These are phyloP conservation scores for Luehdorfia chinensis DNA, from an alignment of 1,140 invertebrate genomes.

Conservation along the genomic window DNA sequence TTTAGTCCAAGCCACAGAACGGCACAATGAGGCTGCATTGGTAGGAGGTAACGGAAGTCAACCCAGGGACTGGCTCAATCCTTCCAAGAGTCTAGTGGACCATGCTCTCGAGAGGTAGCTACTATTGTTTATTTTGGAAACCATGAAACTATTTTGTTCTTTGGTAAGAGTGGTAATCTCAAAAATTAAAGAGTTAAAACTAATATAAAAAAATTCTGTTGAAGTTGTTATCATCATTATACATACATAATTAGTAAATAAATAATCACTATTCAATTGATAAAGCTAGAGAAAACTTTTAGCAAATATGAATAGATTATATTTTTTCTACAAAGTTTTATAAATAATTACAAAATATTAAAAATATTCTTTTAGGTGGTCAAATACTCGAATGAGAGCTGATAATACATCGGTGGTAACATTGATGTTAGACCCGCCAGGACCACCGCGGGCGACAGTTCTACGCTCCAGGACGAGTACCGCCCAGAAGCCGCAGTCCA, in stretches of 20 bases:
- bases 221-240: no score
- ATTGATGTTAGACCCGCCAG: slow-evolving; percentile 93
- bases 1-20: slow-evolving; percentile 89
- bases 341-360: no score
- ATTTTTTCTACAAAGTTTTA: no score
- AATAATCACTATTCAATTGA: no score
- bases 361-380: slow-evolving; percentile 84
- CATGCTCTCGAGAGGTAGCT: slow-evolving; percentile 87
- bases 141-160: no score
- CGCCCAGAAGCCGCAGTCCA: slow-evolving; percentile 25
- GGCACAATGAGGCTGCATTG: slow-evolving; percentile 85
- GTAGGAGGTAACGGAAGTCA: slow-evolving; percentile 74
- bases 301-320: no score
- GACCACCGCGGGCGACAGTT: slow-evolving; percentile 85
- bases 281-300: no score
- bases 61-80: slow-evolving; percentile 87
- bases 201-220: no score
- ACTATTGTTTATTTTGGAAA: no score
- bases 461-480: slow-evolving; percentile 59
- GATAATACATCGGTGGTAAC: slow-evolving; percentile 98
- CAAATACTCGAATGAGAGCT: slow-evolving; percentile 88
- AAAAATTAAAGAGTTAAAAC: no score
- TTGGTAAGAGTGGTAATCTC: no score
- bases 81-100: slow-evolving; percentile 93
- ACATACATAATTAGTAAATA: no score